Conservation (phyloP, 2,888 invertebrate genomes). For the Sphinx pinastri region DNA sequence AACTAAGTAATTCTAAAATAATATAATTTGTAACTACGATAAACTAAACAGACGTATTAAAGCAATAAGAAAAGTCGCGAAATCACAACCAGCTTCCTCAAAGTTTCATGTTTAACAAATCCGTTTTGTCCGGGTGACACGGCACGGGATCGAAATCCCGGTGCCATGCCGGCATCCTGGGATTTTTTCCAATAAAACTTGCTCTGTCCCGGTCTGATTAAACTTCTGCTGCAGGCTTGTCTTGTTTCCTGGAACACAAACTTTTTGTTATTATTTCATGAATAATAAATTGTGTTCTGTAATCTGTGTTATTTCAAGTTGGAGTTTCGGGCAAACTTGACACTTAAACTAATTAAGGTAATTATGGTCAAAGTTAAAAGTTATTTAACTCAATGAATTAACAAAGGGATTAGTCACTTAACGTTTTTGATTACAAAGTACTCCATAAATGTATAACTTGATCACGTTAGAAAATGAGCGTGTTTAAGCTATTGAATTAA, state of each 20-base stretch:
- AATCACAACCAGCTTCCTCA: not conserved
- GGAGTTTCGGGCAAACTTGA: not conserved
- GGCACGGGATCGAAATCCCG: not conserved
- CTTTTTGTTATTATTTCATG: conserved; percentile 17
- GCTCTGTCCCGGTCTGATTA: conserved; percentile 25
- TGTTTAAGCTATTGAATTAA: not conserved
- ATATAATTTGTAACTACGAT: no score
- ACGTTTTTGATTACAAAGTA: not conserved
- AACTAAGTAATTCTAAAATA: no score
- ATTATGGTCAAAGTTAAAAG: conserved; percentile 4
- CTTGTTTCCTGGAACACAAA: conserved; percentile 14
- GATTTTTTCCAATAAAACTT: conserved; percentile 30
- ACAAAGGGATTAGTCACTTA: not conserved
- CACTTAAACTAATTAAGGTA: conserved; percentile 2
- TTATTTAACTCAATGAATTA: not conserved
- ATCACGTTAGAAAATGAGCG: not conserved
- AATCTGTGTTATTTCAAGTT: not conserved
- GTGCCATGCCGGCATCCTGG: not conserved
- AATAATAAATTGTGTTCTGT: conserved; percentile 19
- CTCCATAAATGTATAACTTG: no score
- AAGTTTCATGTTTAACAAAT: conserved; percentile 2
- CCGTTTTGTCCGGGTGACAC: not conserved
- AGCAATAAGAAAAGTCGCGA: not conserved
- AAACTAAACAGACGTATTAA: not conserved
- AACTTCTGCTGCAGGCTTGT: conserved; percentile 27